A percentile compares a stretch with the other conserved stretches of the same genome.
Evolutionary conservation across 1,140 invertebrate genomes (phyloP).

Genomic region (Leptestheria dahalacensis): DNA sequence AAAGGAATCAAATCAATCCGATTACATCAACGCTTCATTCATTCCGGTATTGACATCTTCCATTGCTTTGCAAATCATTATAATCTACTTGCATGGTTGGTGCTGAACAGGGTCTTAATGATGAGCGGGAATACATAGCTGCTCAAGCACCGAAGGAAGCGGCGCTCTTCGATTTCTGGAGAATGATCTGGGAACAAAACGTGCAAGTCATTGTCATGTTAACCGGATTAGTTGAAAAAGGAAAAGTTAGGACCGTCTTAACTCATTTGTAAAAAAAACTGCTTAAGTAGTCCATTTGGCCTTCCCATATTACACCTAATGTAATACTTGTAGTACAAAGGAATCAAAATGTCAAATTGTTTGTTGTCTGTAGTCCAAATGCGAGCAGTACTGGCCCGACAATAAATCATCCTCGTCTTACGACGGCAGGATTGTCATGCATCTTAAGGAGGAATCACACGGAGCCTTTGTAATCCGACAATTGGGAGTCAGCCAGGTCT

Average conservation of each 20-base stretch:
- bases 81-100: not conserved
- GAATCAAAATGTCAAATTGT: too few relatives aligned
- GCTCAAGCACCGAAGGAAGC: constrained; percentile 31
- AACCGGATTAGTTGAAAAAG: constrained; percentile 27
- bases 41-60: not conserved
- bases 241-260: constrained; percentile 19
- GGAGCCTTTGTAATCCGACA: not conserved
- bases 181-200: constrained; percentile 35
- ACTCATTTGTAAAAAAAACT: too few relatives aligned
- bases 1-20: not conserved
- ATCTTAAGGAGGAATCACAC: not conserved
- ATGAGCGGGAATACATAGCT: constrained; percentile 28
- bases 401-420: not conserved
- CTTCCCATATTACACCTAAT: too few relatives aligned
- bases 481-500: not conserved
- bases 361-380: not conserved
- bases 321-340: too few relatives aligned
- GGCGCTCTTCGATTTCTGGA: constrained; percentile 35
- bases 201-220: constrained; percentile 34
- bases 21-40: constrained; percentile 6
- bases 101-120: constrained; percentile 20
- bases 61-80: not conserved
- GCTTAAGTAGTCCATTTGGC: too few relatives aligned
- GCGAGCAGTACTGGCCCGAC: not conserved
- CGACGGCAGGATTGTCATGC: not conserved